Evolutionary conservation across 2,888 invertebrate genomes (phyloP), one percentile per base, ranked within the genome.

Genomic region (Eulithis prunata): DNA sequence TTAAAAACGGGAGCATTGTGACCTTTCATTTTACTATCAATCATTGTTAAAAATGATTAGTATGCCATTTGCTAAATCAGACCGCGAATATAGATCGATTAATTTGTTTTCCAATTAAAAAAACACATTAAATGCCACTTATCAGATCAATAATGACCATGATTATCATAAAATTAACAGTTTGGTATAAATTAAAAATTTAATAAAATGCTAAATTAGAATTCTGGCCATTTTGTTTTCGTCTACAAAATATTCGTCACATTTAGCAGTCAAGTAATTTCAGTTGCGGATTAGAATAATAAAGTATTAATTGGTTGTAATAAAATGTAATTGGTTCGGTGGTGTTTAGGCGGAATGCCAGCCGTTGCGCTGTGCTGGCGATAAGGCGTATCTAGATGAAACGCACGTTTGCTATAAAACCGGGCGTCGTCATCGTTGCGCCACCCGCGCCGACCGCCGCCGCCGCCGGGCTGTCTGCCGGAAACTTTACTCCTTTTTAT

Each of bases 381-480:
- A 73, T 74, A 77, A 74, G 70, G 65, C 73, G 73, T 77, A 73
- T 77, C 76, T 76, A 75, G 80, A 84, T 82, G 73, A 78, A 80
- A 80, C 76, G 71, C 77, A 78, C 75, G 77, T 76, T 75, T 74
- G 78, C 71, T 71, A 75, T 77, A 80, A 80, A 75, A 74, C 73
- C 65, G 62, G 61, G 72, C 62, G 69, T 68, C 60, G 76, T 71
- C 73, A 74, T 71, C 69, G 71, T 21, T 21, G 45, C 45, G 45
- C 12, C 45, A 46, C 77, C 72, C 73, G 74, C 73, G 70, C 71
- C 64, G 54, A 21, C 21, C 38, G 38, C 38, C 21, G 21, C 21
- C 21, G 59, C 47, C 88, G 89, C 90, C 89, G 82, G 70, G 83
- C 87, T 71, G 89, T 89, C 90, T 90, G 85, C 86, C 87, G 84